Conservation (phyloP, 2,888 invertebrate genomes). For the Agrilus cyanescens region DNA sequence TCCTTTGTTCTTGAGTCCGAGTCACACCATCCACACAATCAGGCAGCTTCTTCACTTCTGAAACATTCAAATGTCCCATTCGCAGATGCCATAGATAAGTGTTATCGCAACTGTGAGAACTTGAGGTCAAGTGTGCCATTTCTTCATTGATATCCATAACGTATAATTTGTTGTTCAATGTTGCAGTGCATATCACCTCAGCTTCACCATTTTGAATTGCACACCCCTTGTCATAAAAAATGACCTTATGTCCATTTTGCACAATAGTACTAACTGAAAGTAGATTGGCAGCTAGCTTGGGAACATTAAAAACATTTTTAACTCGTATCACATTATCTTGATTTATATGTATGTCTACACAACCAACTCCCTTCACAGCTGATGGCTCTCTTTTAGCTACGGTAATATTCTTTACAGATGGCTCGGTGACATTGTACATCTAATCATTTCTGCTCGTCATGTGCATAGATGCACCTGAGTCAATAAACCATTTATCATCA, state of each 20-base stretch:
- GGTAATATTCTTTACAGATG: no score
- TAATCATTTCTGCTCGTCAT: no score
- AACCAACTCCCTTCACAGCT: no score
- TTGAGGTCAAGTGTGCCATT: constrained; percentile 1
- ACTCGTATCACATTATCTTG: no score
- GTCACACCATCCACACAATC: no score
- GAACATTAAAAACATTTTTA: constrained; percentile 9
- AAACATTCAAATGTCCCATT: constrained; percentile 2
- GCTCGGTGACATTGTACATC: no score
- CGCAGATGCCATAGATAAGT: constrained; percentile 2
- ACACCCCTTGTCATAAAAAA: constrained; percentile 4
- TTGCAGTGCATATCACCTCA: constrained; percentile 4
- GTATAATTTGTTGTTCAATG: neutral
- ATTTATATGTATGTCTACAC: no score
- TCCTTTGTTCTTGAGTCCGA: constrained; percentile 17
- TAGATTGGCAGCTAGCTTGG: constrained; percentile 8
- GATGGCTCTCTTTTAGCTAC: no score
- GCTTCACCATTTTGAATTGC: constrained; percentile 4
- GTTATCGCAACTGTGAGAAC: constrained; percentile 1
- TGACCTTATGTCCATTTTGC: constrained; percentile 9
- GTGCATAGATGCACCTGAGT: no score
- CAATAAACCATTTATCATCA: no score
- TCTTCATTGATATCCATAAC: neutral
- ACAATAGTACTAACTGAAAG: constrained; percentile 12
- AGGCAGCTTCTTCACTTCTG: constrained; percentile 1